phyloP scores from a whole-genome alignment of 2,888 invertebrate species.

The Drosophila limbata region DNA sequence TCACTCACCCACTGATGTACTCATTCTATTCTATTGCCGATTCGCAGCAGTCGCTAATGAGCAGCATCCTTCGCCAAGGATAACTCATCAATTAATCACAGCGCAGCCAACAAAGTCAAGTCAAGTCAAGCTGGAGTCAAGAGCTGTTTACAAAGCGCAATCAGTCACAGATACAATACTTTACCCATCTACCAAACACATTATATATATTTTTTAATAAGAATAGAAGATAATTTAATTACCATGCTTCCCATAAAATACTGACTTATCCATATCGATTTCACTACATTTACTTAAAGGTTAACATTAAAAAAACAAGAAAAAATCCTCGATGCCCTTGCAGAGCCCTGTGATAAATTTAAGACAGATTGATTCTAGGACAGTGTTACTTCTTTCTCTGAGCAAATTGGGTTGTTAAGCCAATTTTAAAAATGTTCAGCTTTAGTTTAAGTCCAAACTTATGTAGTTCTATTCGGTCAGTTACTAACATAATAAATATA shows the following conservation, averaged over 20 bases:
- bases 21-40: slow-evolving; percentile 7
- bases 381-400: too few species aligned
- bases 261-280: too few species aligned
- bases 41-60: slow-evolving; percentile 45
- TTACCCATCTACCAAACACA: neutral
- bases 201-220: neutral
- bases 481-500: too few species aligned
- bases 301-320: too few species aligned
- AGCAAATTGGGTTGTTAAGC: too few species aligned
- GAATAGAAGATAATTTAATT: slow-evolving; percentile 7
- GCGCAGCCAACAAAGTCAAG: slow-evolving; percentile 30
- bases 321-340: too few species aligned
- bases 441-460: too few species aligned
- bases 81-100: slow-evolving; percentile 57
- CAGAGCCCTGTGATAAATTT: too few species aligned
- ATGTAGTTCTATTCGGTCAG: too few species aligned
- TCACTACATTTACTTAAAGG: too few species aligned
- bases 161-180: slow-evolving; percentile 37
- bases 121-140: slow-evolving; percentile 32
- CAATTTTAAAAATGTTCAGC: too few species aligned
- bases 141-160: slow-evolving; percentile 28
- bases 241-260: neutral
- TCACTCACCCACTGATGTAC: slow-evolving; percentile 10
- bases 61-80: slow-evolving; percentile 39
- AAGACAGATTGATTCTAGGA: too few species aligned